Evolutionary conservation across 2,113 vertebrate species (phyloP).

Genomic region (Setophaga coronata): DNA sequence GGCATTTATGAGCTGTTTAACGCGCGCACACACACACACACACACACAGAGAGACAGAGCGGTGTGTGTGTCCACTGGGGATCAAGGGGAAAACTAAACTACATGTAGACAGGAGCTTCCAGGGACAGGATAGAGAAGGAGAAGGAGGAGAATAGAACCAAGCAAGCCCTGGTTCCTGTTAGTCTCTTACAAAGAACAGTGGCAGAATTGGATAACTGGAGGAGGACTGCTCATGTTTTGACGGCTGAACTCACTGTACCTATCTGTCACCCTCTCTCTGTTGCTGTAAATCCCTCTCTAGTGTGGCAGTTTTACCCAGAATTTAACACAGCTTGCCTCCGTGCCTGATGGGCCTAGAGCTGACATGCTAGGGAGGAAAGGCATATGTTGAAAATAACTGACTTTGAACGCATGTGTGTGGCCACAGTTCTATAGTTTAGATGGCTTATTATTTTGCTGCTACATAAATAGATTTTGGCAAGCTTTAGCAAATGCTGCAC

Average conservation of each 20-base stretch:
- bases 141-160: not conserved
- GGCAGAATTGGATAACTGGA: not conserved
- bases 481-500: not conserved
- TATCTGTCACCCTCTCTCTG: not conserved
- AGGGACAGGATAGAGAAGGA: not conserved
- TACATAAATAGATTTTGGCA: not conserved
- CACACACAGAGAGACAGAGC: not conserved
- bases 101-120: not conserved
- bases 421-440: not conserved
- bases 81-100: not conserved
- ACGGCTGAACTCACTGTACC: constrained; percentile 32
- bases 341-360: not conserved
- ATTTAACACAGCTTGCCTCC: constrained; percentile 26
- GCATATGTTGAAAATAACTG: not conserved
- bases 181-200: not conserved
- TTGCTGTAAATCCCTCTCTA: constrained; percentile 34
- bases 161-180: not conserved
- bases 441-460: not conserved
- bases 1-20: not conserved
- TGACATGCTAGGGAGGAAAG: not conserved
- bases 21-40: not conserved
- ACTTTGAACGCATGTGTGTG: not conserved
- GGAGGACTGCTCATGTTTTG: not conserved
- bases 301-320: constrained; percentile 2
- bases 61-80: not conserved